Percentiles rank a stretch among this genome's conserved stretches.
phyloP scores from a whole-genome alignment of 2,113 vertebrate species.

The Pampusana beccarii region DNA sequence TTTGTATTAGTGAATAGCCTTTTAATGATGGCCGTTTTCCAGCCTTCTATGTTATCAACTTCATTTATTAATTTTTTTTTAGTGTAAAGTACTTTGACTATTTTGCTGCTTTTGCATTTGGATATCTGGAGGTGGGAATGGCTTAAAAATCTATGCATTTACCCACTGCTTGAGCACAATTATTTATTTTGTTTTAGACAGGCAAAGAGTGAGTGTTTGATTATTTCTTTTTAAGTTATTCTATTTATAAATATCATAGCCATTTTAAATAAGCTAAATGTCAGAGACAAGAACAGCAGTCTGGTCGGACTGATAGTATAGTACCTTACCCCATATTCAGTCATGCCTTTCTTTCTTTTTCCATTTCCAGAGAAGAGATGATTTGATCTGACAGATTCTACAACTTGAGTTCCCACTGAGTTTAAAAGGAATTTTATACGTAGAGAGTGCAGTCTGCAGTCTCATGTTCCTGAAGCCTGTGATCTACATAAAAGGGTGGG shows the following conservation, averaged over 20 bases:
- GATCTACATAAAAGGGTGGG: background rate
- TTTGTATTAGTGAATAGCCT: background rate
- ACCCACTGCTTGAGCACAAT: background rate
- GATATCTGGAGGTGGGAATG: background rate
- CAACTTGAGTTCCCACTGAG: background rate
- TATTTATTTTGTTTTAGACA: background rate
- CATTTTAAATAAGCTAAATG: background rate
- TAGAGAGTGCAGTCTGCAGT: background rate
- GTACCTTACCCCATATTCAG: background rate
- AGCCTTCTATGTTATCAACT: background rate
- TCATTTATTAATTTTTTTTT: background rate
- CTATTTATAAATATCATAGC: background rate
- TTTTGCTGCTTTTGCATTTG: background rate
- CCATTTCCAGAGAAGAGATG: background rate
- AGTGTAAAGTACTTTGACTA: background rate
- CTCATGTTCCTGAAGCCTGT: background rate
- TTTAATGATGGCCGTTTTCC: background rate
- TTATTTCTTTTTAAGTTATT: background rate
- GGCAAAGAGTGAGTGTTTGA: background rate
- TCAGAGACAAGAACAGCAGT: background rate
- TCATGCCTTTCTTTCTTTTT: background rate
- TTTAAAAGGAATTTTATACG: background rate
- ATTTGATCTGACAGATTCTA: background rate
- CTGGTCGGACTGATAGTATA: background rate
- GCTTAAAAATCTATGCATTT: background rate